A percentile compares a stretch with the other conserved stretches of the same genome.
Conservation (phyloP, 2,888 invertebrate genomes). For the Exephanes ischioxanthus region DNA sequence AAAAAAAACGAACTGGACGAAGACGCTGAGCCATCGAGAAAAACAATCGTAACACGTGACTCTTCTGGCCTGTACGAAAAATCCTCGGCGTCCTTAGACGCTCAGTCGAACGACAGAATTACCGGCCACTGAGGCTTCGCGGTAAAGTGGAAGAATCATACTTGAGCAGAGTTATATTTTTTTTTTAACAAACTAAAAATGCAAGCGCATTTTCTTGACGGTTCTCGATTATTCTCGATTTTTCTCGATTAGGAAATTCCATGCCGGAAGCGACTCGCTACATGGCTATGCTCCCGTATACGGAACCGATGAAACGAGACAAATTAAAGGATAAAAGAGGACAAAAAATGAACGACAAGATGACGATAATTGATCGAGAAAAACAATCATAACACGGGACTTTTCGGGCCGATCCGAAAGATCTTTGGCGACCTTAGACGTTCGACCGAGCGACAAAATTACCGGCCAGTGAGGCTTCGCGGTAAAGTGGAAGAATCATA, state of each 20-base stretch:
- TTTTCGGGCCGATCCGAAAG: constrained; percentile 17
- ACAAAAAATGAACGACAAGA: background rate
- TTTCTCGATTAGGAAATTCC: background rate
- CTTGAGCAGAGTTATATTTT: background rate
- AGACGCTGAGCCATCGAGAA: background rate
- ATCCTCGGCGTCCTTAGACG: constrained; percentile 57
- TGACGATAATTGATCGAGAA: constrained; percentile 1
- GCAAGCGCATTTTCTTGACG: background rate
- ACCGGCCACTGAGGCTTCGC: constrained; percentile 31
- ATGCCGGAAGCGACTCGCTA: no score
- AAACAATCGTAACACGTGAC: constrained; percentile 19
- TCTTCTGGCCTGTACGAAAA: constrained; percentile 21
- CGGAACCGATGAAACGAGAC: no score
- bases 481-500: constrained; percentile 35
- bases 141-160: constrained; percentile 42
- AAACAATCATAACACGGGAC: constrained; percentile 15
- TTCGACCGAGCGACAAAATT: constrained; percentile 45
- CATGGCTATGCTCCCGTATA: no score
- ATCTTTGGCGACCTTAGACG: constrained; percentile 56
- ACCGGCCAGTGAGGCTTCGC: constrained; percentile 33
- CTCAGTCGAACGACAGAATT: constrained; percentile 44
- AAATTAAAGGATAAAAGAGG: no score
- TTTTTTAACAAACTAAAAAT: background rate
- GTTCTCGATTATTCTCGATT: constrained; percentile 6
- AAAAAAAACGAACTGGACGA: background rate